phyloP scores from a whole-genome alignment of 1,140 invertebrate genomes.

The Brachionus asplanchnoidis region DNA sequence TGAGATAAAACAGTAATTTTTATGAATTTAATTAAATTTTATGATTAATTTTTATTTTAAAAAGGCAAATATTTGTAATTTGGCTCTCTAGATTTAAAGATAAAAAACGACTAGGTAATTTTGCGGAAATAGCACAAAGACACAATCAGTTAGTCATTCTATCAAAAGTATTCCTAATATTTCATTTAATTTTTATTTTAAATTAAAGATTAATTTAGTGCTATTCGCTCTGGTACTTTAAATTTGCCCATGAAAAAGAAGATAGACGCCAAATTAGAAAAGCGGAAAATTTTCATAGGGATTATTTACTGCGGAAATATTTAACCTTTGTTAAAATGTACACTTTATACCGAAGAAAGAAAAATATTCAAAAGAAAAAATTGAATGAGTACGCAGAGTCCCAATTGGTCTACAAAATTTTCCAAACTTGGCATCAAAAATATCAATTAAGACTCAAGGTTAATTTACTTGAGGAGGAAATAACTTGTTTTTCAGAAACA shows the following conservation, averaged over 20 bases:
- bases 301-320: neutral
- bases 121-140: neutral
- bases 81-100: neutral
- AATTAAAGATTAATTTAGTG: neutral
- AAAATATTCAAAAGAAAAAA: conserved; percentile 36
- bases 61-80: neutral
- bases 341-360: conserved; percentile 30
- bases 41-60: neutral
- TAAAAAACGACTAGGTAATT: neutral
- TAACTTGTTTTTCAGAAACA: neutral
- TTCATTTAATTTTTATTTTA: neutral
- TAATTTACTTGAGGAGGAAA: neutral
- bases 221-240: neutral
- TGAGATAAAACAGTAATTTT: conserved; percentile 12
- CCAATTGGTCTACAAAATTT: conserved; percentile 16
- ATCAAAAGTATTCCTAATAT: neutral
- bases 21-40: neutral
- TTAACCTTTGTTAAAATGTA: conserved; percentile 3
- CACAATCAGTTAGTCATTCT: neutral
- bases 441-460: neutral
- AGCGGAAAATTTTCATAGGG: neutral
- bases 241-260: conserved; percentile 17
- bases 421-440: conserved; percentile 26
- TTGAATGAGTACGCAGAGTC: conserved; percentile 25
- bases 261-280: conserved; percentile 6